Percentiles rank a stretch among this genome's conserved stretches.
These are phyloP conservation scores for Vesta saturnalis DNA, from an alignment of 2,888 invertebrate species.

Conservation along the genomic window DNA sequence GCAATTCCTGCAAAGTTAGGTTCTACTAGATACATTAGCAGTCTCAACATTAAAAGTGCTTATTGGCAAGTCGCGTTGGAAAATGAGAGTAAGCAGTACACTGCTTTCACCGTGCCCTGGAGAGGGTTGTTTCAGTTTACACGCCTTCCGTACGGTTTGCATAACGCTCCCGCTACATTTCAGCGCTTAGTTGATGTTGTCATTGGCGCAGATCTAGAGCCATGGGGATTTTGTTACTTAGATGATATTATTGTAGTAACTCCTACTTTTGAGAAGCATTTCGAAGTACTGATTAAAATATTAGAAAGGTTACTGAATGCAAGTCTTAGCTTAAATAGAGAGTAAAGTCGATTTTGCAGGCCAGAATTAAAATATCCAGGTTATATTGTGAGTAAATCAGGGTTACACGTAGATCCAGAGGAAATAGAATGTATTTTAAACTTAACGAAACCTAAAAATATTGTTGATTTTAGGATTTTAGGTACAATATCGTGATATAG, in stretches of 20 bases:
- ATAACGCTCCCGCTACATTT: conserved; percentile 46
- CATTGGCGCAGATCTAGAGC: conserved; percentile 45
- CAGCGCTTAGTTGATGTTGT: conserved; percentile 46
- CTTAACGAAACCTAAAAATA: conserved; percentile 32
- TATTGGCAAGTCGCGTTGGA: neutral
- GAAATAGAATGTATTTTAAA: conserved; percentile 25
- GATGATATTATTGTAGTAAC: conserved; percentile 33
- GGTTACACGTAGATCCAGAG: conserved; percentile 43
- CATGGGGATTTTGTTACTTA: conserved; percentile 26
- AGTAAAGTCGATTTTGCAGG: conserved; percentile 45
- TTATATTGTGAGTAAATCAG: conserved; percentile 46
- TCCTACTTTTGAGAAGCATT: conserved; percentile 20
- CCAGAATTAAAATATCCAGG: conserved; percentile 38
- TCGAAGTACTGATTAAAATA: conserved; percentile 32
- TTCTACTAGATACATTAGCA: neutral
- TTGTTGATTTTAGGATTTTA: conserved; percentile 24
- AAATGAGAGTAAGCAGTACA: neutral
- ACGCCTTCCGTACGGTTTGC: conserved; percentile 49
- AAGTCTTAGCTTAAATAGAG: conserved; percentile 39
- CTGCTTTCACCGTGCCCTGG: conserved; percentile 38
- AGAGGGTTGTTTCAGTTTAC: conserved; percentile 40
- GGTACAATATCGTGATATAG: conserved; percentile 35
- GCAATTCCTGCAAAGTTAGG: conserved; percentile 3
- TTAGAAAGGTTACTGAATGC: conserved; percentile 32
- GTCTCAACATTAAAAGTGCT: conserved; percentile 6